Evolutionary conservation across 2,797 vertebrate genomes (phyloP), one percentile per base, ranked within the genome.

Genomic region (Echiichthys vipera): DNA sequence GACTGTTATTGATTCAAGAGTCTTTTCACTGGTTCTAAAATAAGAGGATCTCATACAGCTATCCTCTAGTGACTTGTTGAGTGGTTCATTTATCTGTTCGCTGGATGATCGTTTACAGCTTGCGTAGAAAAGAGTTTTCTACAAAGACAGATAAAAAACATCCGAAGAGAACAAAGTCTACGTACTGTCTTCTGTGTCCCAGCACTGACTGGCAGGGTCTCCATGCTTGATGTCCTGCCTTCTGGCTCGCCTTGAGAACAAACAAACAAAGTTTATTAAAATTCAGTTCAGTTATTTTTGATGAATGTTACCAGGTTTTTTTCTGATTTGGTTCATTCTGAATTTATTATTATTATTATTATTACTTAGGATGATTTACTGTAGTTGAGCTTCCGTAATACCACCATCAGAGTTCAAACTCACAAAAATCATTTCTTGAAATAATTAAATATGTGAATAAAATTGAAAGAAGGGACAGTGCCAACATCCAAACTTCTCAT

Each of bases 141-240:
- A 20, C 3, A 65, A 56, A 37, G 15, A 54, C 12, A 50, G 11
- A 59, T 8, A 47, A 8, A 65, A 10, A 57, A 18, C 5, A 8
- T 42, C 12, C 36, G 3, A 29, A 47, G 3, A 53, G 5, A 49
- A 47, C 6, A 39, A 56, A 43, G 12, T 63, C 3, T 46, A 96
- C 96, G 88, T 93, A 99, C 98, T 95, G 51, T 98, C 97, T 70
- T 96, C 96, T 53, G 96, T 83, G 79, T 99, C 98, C 97, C 97
- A 98, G 79, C 98, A 99, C 58, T 99, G 98, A 68, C 95, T 96
- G 37, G 97, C 93, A 0, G 98, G 98, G 87, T 99, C 97, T 65
- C 98, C 98, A 3, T 99, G 96, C 85, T 97, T 99, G 55, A 99
- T 96, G 80, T 99, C 98, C 80, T 99, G 98, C 78, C 98, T 96